These are phyloP conservation scores for Dicentrarchus labrax DNA, from an alignment of 2,113 vertebrate genomes.

Conservation along the genomic window DNA sequence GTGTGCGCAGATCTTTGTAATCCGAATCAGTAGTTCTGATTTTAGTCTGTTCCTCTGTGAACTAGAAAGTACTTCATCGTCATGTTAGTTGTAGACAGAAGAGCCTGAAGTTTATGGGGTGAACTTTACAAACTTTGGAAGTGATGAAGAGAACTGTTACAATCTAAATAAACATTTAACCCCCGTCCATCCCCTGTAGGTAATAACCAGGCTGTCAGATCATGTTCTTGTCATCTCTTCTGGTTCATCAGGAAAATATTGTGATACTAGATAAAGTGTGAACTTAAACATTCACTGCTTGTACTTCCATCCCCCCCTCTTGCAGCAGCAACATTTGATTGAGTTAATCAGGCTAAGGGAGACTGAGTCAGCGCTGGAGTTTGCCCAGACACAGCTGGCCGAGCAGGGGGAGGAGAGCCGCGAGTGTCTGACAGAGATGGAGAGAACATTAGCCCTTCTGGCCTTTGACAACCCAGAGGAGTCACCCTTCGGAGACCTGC, in stretches of 20 bases:
- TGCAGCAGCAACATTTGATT: constrained; percentile 97
- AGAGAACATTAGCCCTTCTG: constrained; percentile 94
- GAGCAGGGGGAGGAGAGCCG: constrained; percentile 99
- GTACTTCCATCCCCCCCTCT: constrained; percentile 3
- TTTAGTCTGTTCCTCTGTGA: background rate
- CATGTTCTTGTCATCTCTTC: background rate
- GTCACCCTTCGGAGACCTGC: constrained; percentile 97
- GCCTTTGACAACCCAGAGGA: constrained; percentile 98
- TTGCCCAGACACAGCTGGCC: constrained; percentile 97
- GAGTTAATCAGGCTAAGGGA: constrained; percentile 97
- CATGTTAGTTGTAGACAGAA: background rate
- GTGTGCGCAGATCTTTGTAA: background rate
- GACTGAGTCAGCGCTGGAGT: constrained; percentile 97
- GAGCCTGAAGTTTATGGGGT: background rate
- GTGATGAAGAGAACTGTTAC: no score
- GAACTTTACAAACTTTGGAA: no score
- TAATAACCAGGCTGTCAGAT: background rate
- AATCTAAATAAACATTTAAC: background rate
- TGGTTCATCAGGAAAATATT: background rate
- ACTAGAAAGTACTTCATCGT: background rate
- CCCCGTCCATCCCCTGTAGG: background rate
- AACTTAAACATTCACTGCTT: background rate
- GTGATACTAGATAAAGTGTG: background rate
- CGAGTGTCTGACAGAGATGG: constrained; percentile 98
- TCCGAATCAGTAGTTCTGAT: background rate